These are phyloP conservation scores for Hoplias malabaricus DNA, from an alignment of 2,113 vertebrate genomes.

Conservation along the genomic window DNA sequence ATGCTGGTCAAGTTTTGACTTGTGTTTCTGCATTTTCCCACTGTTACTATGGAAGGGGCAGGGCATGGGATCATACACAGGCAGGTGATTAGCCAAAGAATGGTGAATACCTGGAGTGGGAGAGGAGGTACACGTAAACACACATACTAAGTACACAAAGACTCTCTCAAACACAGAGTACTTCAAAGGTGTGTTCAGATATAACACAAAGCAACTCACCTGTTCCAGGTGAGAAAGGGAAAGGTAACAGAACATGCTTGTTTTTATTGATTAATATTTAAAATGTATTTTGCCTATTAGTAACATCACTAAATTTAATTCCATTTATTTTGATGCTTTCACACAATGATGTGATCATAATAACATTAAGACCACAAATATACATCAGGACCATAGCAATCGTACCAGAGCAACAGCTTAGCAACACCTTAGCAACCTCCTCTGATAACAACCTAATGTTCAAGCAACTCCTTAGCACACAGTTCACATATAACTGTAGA, in stretches of 20 bases:
- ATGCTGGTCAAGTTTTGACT: no score
- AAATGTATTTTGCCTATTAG: not conserved
- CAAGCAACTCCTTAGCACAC: no score
- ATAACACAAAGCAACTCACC: constrained; percentile 6
- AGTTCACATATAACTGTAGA: no score
- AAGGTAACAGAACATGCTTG: not conserved
- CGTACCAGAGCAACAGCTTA: no score
- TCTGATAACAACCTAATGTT: no score
- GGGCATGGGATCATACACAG: constrained; percentile 43
- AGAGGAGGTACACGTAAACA: not conserved
- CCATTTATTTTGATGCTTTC: not conserved
- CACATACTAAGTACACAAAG: no score
- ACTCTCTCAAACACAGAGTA: not conserved
- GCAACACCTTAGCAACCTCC: no score
- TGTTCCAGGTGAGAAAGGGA: constrained; percentile 14
- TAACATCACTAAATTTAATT: not conserved
- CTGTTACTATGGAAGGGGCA: constrained; percentile 9
- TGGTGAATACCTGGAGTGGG: no score
- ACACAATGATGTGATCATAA: no score
- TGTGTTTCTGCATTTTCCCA: not conserved
- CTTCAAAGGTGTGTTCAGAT: constrained; percentile 7
- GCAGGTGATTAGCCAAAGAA: constrained; percentile 68
- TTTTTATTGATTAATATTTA: not conserved
- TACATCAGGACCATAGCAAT: no score
- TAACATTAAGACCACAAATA: no score